Evolutionary conservation across 2,888 invertebrate species (phyloP).

Genomic region (Galerucella calmariensis): DNA sequence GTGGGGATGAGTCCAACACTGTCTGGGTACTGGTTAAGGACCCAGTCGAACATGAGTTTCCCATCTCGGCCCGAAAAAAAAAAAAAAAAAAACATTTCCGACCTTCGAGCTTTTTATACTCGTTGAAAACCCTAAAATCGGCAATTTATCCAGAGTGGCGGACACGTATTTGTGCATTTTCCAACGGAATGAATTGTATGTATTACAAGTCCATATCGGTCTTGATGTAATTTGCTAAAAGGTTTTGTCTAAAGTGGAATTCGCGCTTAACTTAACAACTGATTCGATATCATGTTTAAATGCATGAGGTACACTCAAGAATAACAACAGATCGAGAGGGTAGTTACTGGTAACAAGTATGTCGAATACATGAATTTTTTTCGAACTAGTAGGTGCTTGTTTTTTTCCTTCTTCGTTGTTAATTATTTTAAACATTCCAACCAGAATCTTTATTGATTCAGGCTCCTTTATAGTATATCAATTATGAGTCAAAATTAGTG

Average conservation of each 20-base stretch:
- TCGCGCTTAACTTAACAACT: slow-evolving; percentile 66
- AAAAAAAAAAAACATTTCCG: too few relatives aligned
- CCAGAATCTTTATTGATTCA: too few relatives aligned
- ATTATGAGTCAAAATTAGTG: too few relatives aligned
- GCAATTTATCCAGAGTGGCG: slow-evolving; percentile 48
- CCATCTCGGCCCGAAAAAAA: too few relatives aligned
- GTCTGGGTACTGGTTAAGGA: too few relatives aligned
- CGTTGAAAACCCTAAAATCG: slow-evolving; percentile 37
- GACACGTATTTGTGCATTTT: slow-evolving; percentile 51
- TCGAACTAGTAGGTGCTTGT: neutral
- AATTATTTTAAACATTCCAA: too few relatives aligned
- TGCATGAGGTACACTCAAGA: slow-evolving; percentile 60
- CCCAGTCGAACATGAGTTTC: too few relatives aligned
- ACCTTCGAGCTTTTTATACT: slow-evolving; percentile 19
- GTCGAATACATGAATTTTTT: too few relatives aligned
- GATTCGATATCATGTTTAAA: slow-evolving; percentile 67
- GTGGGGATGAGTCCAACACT: too few relatives aligned
- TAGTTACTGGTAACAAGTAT: slow-evolving; percentile 18
- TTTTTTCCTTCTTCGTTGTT: neutral
- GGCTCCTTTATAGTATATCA: too few relatives aligned
- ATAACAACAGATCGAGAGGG: slow-evolving; percentile 13
- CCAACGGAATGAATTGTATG: slow-evolving; percentile 59
- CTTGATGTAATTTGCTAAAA: slow-evolving; percentile 65
- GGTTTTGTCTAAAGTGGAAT: slow-evolving; percentile 66
- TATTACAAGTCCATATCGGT: slow-evolving; percentile 44